Base-by-base conservation (phyloP, 2,113 vertebrate species). In the Pangasianodon gigas region DNA sequence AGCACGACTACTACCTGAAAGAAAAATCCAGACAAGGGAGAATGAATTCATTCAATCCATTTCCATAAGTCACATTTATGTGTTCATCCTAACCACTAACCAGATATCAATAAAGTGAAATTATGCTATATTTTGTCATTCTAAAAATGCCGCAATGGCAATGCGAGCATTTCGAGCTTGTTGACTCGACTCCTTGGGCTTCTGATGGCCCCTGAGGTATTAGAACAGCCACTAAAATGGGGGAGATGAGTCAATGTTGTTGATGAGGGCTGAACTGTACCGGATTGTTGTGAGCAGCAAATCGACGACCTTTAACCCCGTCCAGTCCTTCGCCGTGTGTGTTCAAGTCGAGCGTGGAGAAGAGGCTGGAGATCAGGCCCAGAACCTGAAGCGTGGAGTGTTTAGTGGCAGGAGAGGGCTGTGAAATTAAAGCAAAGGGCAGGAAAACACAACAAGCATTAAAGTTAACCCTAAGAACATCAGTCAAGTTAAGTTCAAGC, bases 291-390 rank as follows among this genome's bases (percentile, higher is more conserved):
- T 96, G 94, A 93, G 95, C 94, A 81, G 96, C 96, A 87, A 96
- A 96, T 94, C 96, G 96, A 85, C 95, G 94, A 51, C 91, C 80
- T 90, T 95, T 94, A 0, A 95, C 92, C 92, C 92, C 96, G 91
- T 98, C 97, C 0, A 94, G 95, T 92, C 97, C 95, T 0, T 98
- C 97, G 21, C 96, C 94, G 0, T 97, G 96, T 91, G 96, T 95
- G 84, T 96, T 98, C 94, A 97, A 95, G 85, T 99, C 98, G 93
- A 99, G 93, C 4, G 98, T 99, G 85, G 97, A 98, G 91, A 99
- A 99, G 77, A 99, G 96, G 92, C 97, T 98, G 94, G 98, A 98
- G 85, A 99, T 96, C 90, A 99, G 96, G 82, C 97, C 97, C 95
- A 99, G 95, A 92, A 99, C 98, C 91, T 98, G 98, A 90, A 99